A percentile compares a stretch with the other conserved stretches of the same genome.
phyloP scores from a whole-genome alignment of 2,797 vertebrate genomes.

The Peromyscus aztecus region DNA sequence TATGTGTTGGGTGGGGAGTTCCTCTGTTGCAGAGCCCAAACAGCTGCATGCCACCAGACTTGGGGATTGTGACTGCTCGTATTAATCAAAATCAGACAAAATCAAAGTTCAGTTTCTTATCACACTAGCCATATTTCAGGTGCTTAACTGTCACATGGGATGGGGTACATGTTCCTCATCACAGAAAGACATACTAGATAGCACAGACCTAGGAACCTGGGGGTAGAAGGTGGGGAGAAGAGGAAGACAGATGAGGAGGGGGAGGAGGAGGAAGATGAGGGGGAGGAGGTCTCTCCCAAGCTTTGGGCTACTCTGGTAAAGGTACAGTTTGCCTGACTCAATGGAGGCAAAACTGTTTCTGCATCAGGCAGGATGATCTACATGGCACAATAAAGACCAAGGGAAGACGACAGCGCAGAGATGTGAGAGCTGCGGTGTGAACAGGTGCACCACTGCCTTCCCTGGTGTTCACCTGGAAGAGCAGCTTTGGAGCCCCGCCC shows the following conservation, averaged over 20 bases:
- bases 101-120: slow-evolving; percentile 13
- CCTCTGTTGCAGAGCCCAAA: not conserved
- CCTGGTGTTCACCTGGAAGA: not conserved
- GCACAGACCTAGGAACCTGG: not conserved
- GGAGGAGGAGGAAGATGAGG: not conserved
- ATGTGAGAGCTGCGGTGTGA: not conserved
- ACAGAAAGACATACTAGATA: not conserved
- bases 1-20: not conserved
- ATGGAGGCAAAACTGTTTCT: not conserved
- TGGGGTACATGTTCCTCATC: not conserved
- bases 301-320: slow-evolving; percentile 29
- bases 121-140: slow-evolving; percentile 23
- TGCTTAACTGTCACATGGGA: not conserved
- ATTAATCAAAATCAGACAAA: slow-evolving; percentile 31
- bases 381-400: not conserved
- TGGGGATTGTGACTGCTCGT: slow-evolving; percentile 21
- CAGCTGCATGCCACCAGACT: not conserved
- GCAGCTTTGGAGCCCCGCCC: not conserved
- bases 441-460: not conserved
- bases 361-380: slow-evolving; percentile 10
- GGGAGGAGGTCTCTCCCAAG: not conserved
- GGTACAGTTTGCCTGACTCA: not conserved
- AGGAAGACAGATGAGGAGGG: not conserved
- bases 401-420: not conserved
- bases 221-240: not conserved